Conservation (phyloP, 2,888 invertebrate genomes). For the Cryptocephalus primarius region DNA sequence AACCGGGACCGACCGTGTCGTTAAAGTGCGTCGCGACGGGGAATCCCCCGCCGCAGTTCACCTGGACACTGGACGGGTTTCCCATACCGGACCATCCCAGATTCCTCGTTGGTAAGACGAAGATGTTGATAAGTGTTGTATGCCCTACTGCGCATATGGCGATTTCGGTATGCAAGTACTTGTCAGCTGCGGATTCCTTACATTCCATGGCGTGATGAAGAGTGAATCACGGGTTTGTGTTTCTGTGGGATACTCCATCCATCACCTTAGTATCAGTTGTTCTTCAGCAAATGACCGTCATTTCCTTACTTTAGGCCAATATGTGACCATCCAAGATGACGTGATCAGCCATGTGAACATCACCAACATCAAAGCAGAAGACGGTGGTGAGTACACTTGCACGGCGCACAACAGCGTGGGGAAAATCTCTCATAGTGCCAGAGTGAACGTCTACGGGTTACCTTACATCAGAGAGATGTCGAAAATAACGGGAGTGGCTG, state of each 20-base stretch:
- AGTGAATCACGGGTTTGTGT: too few species aligned
- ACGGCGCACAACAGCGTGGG: constrained; percentile 75
- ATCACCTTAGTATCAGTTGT: too few species aligned
- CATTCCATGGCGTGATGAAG: too few species aligned
- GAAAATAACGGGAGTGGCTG: constrained; percentile 78
- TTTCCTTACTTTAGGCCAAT: constrained; percentile 46
- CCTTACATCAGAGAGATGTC: constrained; percentile 83
- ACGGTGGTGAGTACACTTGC: constrained; percentile 83
- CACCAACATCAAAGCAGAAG: constrained; percentile 76
- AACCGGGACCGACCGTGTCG: constrained; percentile 83
- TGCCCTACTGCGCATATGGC: too few species aligned
- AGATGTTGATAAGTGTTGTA: too few species aligned
- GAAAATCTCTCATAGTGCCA: constrained; percentile 67
- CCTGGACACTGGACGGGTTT: constrained; percentile 84
- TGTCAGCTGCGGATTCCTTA: too few species aligned
- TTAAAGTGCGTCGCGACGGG: constrained; percentile 91
- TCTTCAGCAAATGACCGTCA: neutral
- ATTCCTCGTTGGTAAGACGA: constrained; percentile 57
- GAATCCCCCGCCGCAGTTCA: constrained; percentile 85
- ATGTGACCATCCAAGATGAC: constrained; percentile 84
- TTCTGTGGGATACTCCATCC: too few species aligned
- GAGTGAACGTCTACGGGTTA: constrained; percentile 79
- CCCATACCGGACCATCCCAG: constrained; percentile 51
- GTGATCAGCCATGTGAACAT: constrained; percentile 89
- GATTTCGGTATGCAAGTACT: too few species aligned